phyloP scores from a whole-genome alignment of 2,113 vertebrate genomes.

The Apaloderma vittatum region DNA sequence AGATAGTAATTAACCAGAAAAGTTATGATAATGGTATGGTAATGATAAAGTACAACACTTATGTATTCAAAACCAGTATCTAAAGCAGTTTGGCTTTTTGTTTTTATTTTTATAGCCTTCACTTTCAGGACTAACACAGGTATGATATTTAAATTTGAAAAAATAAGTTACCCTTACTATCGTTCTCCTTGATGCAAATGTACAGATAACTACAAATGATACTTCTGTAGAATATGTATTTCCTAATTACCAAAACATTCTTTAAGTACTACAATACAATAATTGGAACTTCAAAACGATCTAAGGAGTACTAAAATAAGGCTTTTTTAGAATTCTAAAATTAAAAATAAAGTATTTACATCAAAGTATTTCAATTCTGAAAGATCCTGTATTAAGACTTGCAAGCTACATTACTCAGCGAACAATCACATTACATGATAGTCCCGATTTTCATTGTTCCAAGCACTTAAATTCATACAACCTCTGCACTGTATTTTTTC shows the following conservation, averaged over 20 bases:
- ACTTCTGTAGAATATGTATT: not conserved
- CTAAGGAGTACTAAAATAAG: not conserved
- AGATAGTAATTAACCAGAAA: not conserved
- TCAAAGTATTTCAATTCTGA: not conserved
- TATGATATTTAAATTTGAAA: not conserved
- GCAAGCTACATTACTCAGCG: not conserved
- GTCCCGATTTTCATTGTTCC: not conserved
- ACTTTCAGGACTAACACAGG: not conserved
- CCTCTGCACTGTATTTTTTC: too few relatives aligned
- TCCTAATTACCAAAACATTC: not conserved
- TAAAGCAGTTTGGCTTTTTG: not conserved
- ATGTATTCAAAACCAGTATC: not conserved
- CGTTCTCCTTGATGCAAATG: not conserved
- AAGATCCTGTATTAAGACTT: not conserved
- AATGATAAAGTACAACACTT: not conserved
- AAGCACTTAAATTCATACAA: not conserved
- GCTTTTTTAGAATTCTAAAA: not conserved
- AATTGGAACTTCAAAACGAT: not conserved
- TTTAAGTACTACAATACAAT: not conserved
- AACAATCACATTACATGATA: not conserved
- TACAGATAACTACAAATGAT: not conserved
- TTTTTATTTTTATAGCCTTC: not conserved
- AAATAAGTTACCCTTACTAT: not conserved
- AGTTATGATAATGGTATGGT: not conserved
- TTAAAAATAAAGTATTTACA: not conserved